These are phyloP conservation scores for Temnothorax ravouxi DNA, from an alignment of 2,888 invertebrate species.

Conservation along the genomic window DNA sequence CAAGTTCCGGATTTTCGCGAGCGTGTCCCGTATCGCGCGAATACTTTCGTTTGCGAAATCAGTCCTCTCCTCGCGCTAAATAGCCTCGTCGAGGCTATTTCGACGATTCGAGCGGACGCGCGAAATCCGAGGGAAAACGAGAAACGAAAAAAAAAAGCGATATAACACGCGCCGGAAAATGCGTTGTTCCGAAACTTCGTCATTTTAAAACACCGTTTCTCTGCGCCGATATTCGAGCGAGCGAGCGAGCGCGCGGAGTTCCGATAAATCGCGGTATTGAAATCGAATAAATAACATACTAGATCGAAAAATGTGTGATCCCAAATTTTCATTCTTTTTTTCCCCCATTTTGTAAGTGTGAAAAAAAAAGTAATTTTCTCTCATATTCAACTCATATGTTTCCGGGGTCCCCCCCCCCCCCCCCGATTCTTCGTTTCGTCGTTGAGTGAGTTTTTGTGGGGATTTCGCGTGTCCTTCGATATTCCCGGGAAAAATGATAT, in stretches of 20 bases:
- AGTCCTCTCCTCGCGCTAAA: conserved; percentile 31
- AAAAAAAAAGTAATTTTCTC: conserved; percentile 14
- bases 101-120: conserved; percentile 24
- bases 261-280: conserved; percentile 41
- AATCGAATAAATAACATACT: conserved; percentile 29
- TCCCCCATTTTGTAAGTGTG: neutral
- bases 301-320: conserved; percentile 23
- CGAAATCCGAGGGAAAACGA: conserved; percentile 8
- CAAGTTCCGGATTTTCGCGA: conserved; percentile 28
- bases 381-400: conserved; percentile 8
- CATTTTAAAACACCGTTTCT: conserved; percentile 44
- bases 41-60: conserved; percentile 27
- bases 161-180: conserved; percentile 12
- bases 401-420: too few species aligned
- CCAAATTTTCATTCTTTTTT: conserved; percentile 19
- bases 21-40: conserved; percentile 7
- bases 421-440: neutral
- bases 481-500: neutral
- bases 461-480: conserved; percentile 17
- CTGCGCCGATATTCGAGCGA: conserved; percentile 35
- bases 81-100: conserved; percentile 5
- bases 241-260: conserved; percentile 12
- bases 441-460: neutral
- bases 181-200: conserved; percentile 37
- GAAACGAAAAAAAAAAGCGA: conserved; percentile 19